Base-by-base conservation (phyloP, 2,888 invertebrate species). In the Netelia inedita region DNA sequence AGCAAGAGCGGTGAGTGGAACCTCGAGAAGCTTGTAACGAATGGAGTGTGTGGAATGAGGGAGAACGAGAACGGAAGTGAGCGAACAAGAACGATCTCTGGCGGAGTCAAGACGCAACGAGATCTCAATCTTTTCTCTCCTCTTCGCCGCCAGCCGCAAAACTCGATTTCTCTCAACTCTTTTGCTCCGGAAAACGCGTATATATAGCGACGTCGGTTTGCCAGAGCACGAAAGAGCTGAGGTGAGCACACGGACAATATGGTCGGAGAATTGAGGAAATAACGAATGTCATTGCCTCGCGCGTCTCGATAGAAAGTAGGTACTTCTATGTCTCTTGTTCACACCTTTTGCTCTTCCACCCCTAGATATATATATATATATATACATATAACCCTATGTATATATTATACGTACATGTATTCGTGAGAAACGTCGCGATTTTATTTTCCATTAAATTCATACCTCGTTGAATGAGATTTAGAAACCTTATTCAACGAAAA, bases 91-190 rank as follows among this genome's bases (percentile, higher is more conserved):
- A 78, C 68, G 50, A 23, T 35, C 41, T 19, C 71, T 65, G 28
- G 16, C n/a, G 10, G 19, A 82, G 43, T 43, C 65, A 16, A 68
- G 46, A 16, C 61, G 57, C 76, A 69, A 69, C 78, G 55, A 46
- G 46, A 74, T 80, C 80, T 80, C 85, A 85, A 82, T 82, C 85
- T 83, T 83, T 82, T 73, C 80, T 73, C 69, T 65, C 73, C 63
- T 41, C 19, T 8, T 23, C 50, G 21, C 23, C 79, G 41, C 46
- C 28, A 66, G 19, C 82, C 55, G 21, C 76, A 46, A 78, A 85
- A 83, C 78, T 81, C 78, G 65, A 83, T 83, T 81, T 76, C 71
- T 74, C 61, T 65, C 35, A 5, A 53, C 74, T 57, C 59, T 82
- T 85, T 79, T 74, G 61, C 57, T n/a, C 21, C 53, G 46, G 8